phyloP scores from a whole-genome alignment of 2,113 vertebrate genomes.

The Cranoglanis bouderius region DNA sequence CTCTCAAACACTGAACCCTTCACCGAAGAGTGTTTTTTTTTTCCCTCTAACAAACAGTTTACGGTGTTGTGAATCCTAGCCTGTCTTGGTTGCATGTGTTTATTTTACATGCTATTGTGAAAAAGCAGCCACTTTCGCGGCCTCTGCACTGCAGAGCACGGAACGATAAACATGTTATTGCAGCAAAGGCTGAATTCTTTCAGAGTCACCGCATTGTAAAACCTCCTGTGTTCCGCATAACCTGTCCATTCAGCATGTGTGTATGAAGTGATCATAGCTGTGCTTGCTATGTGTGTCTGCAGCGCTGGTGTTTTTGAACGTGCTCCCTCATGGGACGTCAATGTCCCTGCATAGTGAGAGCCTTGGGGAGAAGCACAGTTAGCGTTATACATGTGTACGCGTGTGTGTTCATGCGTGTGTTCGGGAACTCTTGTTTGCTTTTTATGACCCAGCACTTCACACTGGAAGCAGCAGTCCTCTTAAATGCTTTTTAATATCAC shows the following conservation, averaged over 20 bases:
- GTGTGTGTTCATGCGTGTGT: conserved; percentile 51
- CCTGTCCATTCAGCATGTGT: conserved; percentile 15
- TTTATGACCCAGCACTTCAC: conserved; percentile 49
- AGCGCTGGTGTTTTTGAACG: conserved; percentile 27
- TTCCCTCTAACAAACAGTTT: neutral
- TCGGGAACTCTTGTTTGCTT: conserved; percentile 57
- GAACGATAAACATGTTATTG: neutral
- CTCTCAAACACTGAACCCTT: neutral
- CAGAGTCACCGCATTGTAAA: neutral
- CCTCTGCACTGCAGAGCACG: conserved; percentile 32
- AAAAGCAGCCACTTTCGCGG: neutral
- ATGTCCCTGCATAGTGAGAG: conserved; percentile 32
- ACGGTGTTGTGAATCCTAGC: neutral
- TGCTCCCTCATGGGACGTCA: conserved; percentile 43
- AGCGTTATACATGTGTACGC: neutral
- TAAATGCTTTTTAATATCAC: conserved; percentile 70
- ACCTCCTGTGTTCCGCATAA: conserved; percentile 4
- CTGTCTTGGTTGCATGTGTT: neutral
- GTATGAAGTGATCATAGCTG: conserved; percentile 13
- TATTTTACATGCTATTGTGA: neutral
- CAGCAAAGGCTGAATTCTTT: conserved; percentile 19
- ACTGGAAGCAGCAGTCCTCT: conserved; percentile 50
- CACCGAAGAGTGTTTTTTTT: neutral
- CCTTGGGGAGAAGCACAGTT: conserved; percentile 40
- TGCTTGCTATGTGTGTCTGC: neutral